Evolutionary conservation across 2,888 invertebrate species (phyloP), one percentile per base, ranked within the genome.

Genomic region (Xylocampa areola): DNA sequence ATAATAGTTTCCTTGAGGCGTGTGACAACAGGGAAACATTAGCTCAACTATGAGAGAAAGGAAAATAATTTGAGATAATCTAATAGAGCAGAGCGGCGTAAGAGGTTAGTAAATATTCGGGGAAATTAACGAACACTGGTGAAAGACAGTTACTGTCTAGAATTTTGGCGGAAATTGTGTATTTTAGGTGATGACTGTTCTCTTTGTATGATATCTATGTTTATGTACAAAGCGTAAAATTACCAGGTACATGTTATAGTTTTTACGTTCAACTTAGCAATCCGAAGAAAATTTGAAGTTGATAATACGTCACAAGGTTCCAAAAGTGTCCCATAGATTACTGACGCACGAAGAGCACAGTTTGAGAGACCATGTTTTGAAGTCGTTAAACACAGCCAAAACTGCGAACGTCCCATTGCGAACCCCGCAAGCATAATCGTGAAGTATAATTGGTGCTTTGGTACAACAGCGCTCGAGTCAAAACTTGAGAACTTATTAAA

Each of bases 31-130:
- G 65, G 57, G 57, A 64, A 66, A 77, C 76, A 74, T 78, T 79
- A 73, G 54, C 60, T 59, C 41, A 80, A 79, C 77, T 73, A 76
- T 58, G 65, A 68, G 70, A 77, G 69, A 77, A 75, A 73, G 73
- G 81, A 75, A 79, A 82, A 87, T 85, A 87, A 89, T 89, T 86
- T 85, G 84, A 76, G 82, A 82, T 85, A 88, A 89, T 89, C 85
- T 87, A 88, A 88, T 87, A 87, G 76, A 77, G 73, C 55, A 71
- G 66, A 61, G 62, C 62, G 52, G 51, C 60, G 55, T 66, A 82
- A 83, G 86, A 81, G 83, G 81, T 82, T 77, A 73, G 86, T 79
- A 87, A 88, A 90, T 84, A 88, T 73, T 76, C 73, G 77, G 77
- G 69, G 79, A 84, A 88, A 91, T 90, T 90, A 91, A 89, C 85